Percentiles rank a stretch among this genome's conserved stretches.
These are phyloP conservation scores for Eupithecia dodoneata DNA, from an alignment of 2,888 invertebrate genomes.

Conservation along the genomic window DNA sequence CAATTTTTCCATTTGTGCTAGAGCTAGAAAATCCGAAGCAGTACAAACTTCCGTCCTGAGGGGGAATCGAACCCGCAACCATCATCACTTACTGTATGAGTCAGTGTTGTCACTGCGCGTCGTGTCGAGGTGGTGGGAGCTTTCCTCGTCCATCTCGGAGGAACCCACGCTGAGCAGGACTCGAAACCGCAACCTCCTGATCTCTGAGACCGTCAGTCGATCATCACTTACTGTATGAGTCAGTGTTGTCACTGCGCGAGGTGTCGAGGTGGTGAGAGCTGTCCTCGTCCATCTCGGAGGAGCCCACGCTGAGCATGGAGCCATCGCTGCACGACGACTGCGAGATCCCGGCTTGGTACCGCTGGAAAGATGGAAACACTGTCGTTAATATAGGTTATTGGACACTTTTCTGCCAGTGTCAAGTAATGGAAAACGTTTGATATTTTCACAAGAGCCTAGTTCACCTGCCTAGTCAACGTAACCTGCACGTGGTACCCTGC, in stretches of 20 bases:
- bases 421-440: too few relatives aligned
- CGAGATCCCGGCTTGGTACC: slow-evolving; percentile 81
- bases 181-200: too few relatives aligned
- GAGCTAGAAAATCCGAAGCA: too few relatives aligned
- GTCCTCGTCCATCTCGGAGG: slow-evolving; percentile 89
- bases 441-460: too few relatives aligned
- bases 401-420: too few relatives aligned
- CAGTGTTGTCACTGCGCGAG: slow-evolving; percentile 71
- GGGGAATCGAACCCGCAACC: slow-evolving; percentile 8
- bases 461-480: too few relatives aligned
- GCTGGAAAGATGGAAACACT: slow-evolving; percentile 53
- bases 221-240: slow-evolving; percentile 67
- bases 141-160: slow-evolving; percentile 89
- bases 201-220: too few relatives aligned
- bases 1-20: too few relatives aligned
- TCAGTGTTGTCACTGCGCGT: slow-evolving; percentile 73
- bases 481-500: too few relatives aligned
- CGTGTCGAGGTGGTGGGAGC: slow-evolving; percentile 70
- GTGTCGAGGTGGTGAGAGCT: slow-evolving; percentile 71
- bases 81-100: slow-evolving; percentile 65
- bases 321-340: slow-evolving; percentile 89
- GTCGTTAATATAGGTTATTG: background rate
- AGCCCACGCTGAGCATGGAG: slow-evolving; percentile 91
- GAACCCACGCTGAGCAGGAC: slow-evolving; percentile 88
- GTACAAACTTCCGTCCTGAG: slow-evolving; percentile 76